A percentile compares a stretch with the other conserved stretches of the same genome.
phyloP scores from a whole-genome alignment of 2,113 vertebrate genomes.

The Hypocryptadius cinnamomeus region DNA sequence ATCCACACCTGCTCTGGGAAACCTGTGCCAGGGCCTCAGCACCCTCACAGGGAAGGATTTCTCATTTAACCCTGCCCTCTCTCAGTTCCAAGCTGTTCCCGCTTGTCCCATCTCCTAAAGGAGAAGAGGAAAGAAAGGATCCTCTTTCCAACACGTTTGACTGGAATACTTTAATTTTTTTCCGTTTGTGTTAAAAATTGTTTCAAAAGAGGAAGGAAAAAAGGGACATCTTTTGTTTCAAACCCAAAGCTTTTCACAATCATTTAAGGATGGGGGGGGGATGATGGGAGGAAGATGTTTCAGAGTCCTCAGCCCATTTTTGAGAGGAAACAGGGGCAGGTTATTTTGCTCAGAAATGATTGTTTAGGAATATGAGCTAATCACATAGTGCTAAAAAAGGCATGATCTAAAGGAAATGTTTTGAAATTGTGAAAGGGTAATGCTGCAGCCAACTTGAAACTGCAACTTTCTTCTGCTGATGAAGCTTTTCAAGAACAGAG shows the following conservation, averaged over 20 bases:
- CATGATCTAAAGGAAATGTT: neutral
- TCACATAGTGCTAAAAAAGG: neutral
- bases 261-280: neutral
- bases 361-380: neutral
- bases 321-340: neutral
- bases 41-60: neutral
- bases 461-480: neutral
- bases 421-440: neutral
- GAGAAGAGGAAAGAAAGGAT: neutral
- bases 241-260: neutral
- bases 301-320: neutral
- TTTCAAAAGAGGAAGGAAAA: neutral
- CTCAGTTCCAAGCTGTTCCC: neutral
- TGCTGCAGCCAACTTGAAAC: neutral
- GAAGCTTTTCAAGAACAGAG: neutral
- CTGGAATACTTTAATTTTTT: neutral
- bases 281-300: neutral
- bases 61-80: neutral
- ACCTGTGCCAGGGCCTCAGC: rapidly evolving
- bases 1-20: neutral
- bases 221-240: neutral
- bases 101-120: neutral
- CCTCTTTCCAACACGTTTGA: neutral
- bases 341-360: neutral
- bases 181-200: neutral